Evolutionary conservation across 2,888 invertebrate species (phyloP), one percentile per base, ranked within the genome.

Genomic region (Bombyx huttoni): DNA sequence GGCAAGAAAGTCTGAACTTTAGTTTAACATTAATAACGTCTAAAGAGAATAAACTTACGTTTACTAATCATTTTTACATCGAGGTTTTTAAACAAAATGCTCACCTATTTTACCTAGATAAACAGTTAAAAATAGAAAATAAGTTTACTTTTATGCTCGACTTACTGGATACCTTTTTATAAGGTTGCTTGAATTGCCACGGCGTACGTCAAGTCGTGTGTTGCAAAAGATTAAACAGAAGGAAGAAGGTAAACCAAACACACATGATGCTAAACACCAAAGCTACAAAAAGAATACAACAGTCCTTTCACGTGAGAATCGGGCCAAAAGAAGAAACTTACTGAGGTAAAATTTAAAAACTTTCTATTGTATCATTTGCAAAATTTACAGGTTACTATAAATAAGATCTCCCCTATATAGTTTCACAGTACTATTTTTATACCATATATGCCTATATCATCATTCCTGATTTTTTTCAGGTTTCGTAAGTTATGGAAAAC

Each of bases 121-220:
- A 40, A 40, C 9, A 10, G 3, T 40, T 40, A 40, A 40, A 40
- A 8, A 40, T 10, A 46, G 24, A 14, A 50, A 24, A 24, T 50
- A 13, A 13, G 13, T 40, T 10, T 10, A 8, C 13, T 46, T 46
- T 45, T 8, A 33, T 46, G 46, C n/a, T 49, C 13, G 34, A 10
- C 14, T 48, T 24, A 10, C 8, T 40, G 40, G 24, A 24, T 24
- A 48, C 47, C 40, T 40, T 40, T 12, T n/a, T 67, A 88, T 72
- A 71, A 89, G 91, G 73, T 81, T 91, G 67, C 73, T 92, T 63
- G 93, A 93, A 67, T 88, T 91, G 53, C 93, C 93, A 6, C 84
- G 93, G n/a, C 85, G 94, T 50, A 90, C 91, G 24, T 94, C 93
- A 0, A 90, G 89, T 62, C 86, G 94, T 49, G 89, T 94, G 50